Base-by-base conservation (phyloP, 2,113 vertebrate genomes). In the Semnopithecus entellus region DNA sequence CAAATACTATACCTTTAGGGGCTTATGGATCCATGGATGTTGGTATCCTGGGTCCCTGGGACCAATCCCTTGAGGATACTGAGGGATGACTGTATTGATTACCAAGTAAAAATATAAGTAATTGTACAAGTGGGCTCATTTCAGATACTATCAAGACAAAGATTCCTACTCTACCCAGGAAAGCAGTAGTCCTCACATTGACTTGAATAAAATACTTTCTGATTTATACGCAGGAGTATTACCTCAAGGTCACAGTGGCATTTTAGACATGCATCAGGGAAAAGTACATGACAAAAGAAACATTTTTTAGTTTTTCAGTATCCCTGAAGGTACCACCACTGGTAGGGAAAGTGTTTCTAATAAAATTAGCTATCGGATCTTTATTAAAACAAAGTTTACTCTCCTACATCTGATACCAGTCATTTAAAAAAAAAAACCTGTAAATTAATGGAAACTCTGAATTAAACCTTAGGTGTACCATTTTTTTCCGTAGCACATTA, bases 391-490 rank as follows among this genome's bases (percentile, higher is more conserved):
- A 20, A 45, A 96, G 27, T 87, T 93, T 96, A 2, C 6, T 84
- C 13, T 90, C 2, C 35, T 93, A 3, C 57, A 79, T 80, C 35
- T 79, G 59, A 84, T 90, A 35, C 7, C 23, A 84, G 20, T 90
- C 88, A 6, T 94, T 79, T 93, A 75, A 82, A 17, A 82, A 68
- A 55, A 50, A 50, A 50, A 4, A 50, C 8, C 35, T 35, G 38
- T 82, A 96, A 83, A 68, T 92, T 72, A 91, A 83, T 96, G 76
- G 14, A 25, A 94, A 64, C 92, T 93, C 70, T 84, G 70, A 93
- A 75, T 91, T 88, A 96, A 97, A 97, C 8, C 14, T 6, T 50
- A 96, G 4, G 3, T 59, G 6, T 82, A 52, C 14, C 70, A 9
- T 86, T 95, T 95, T 84, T 94, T 43, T 20, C 52, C 6, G 18